These are phyloP conservation scores for Olivierus martensii DNA, from an alignment of 1,140 invertebrate genomes.

Conservation along the genomic window DNA sequence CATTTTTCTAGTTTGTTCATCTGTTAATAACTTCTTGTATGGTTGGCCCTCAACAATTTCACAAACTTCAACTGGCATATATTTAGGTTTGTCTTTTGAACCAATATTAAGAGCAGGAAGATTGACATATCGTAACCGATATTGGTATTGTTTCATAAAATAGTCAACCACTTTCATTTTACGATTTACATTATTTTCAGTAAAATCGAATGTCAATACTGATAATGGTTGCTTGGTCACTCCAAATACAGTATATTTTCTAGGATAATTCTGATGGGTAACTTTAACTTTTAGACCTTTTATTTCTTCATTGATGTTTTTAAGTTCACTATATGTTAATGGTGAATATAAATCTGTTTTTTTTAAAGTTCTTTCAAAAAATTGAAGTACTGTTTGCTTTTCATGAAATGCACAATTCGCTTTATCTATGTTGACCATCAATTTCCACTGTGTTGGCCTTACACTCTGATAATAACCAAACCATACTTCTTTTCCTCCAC, in stretches of 20 bases:
- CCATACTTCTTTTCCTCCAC: not conserved
- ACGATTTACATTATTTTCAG: too few species aligned
- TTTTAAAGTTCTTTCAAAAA: not conserved
- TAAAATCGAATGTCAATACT: not conserved
- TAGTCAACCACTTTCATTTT: conserved; percentile 1
- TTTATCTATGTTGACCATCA: conserved; percentile 8
- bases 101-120: conserved; percentile 27
- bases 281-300: conserved; percentile 12
- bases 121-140: conserved; percentile 17
- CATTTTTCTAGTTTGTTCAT: conserved; percentile 6
- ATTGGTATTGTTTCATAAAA: not conserved
- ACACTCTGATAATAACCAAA: conserved; percentile 6
- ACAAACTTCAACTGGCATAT: conserved; percentile 28
- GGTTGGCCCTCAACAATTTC: conserved; percentile 22
- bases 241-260: conserved; percentile 1
- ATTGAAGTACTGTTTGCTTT: not conserved
- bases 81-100: conserved; percentile 7
- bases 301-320: conserved; percentile 3
- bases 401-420: not conserved
- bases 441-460: not conserved
- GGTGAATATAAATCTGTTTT: too few species aligned
- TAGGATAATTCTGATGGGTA: conserved; percentile 6
- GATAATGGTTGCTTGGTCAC: not conserved
- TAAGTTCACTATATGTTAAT: not conserved
- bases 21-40: conserved; percentile 1